Conservation (phyloP, 2,888 invertebrate species). For the Tipula helvola region DNA sequence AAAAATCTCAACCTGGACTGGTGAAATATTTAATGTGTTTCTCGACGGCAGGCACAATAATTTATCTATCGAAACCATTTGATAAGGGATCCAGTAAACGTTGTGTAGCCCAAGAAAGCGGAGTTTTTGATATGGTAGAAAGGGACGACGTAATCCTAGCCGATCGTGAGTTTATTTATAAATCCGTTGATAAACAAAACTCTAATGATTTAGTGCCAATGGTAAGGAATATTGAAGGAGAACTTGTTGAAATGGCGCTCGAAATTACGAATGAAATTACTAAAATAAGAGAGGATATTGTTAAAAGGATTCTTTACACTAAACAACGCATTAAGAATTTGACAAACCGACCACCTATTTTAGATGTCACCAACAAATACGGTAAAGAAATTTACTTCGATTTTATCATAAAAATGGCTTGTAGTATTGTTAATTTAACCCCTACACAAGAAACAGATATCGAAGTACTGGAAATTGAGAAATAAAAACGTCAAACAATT, state of each 20-base stretch:
- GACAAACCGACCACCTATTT: not conserved
- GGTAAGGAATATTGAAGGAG: not conserved
- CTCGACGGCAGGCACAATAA: not conserved
- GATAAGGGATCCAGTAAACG: not conserved
- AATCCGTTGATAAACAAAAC: not conserved
- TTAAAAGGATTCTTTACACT: not conserved
- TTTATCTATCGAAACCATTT: not conserved
- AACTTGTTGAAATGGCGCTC: not conserved
- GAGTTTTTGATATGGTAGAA: not conserved
- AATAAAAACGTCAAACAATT: too few relatives aligned
- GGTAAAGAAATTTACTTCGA: not conserved
- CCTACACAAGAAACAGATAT: not conserved
- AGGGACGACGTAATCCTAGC: not conserved
- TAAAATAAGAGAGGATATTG: not conserved
- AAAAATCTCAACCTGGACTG: not conserved
- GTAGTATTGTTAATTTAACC: not conserved
- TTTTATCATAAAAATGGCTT: not conserved
- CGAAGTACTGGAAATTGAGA: too few relatives aligned
- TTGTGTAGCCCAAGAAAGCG: not conserved
- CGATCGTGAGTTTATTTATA: not conserved
- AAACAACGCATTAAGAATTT: not conserved
- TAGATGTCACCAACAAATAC: not conserved
- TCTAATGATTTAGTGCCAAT: not conserved
- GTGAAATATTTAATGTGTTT: not conserved
- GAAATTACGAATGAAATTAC: not conserved